A percentile compares a stretch with the other conserved stretches of the same genome.
phyloP scores from a whole-genome alignment of 1,140 invertebrate species.

The Drosophila busckii region DNA sequence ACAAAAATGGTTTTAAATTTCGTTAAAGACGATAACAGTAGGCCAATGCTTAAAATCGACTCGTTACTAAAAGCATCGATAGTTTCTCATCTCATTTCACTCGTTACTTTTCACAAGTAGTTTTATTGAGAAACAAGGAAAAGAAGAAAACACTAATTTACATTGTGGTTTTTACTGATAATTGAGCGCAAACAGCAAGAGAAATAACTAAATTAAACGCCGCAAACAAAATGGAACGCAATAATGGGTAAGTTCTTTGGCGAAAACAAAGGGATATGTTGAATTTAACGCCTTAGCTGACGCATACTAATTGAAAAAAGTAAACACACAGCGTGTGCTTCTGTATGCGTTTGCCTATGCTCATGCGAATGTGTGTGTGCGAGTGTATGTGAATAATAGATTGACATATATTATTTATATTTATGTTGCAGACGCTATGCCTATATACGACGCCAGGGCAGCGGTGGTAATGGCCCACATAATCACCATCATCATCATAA shows the following conservation, averaged over 20 bases:
- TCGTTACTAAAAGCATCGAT: no score
- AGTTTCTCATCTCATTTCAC: no score
- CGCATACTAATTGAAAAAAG: slow-evolving; percentile 39
- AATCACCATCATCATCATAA: slow-evolving; percentile 61
- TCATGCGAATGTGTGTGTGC: slow-evolving; percentile 3
- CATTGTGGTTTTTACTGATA: slow-evolving; percentile 52
- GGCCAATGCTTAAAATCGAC: no score
- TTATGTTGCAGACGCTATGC: slow-evolving; percentile 55
- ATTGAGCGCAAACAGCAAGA: slow-evolving; percentile 38
- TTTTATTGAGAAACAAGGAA: no score
- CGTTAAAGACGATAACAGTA: no score
- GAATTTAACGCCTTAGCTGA: slow-evolving; percentile 1
- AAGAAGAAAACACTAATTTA: no score
- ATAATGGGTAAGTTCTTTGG: slow-evolving; percentile 56
- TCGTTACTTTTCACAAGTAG: no score
- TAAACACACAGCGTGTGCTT: slow-evolving; percentile 17
- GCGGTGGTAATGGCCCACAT: slow-evolving; percentile 45
- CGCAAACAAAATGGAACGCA: slow-evolving; percentile 57
- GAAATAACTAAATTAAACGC: slow-evolving; percentile 28
- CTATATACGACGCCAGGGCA: slow-evolving; percentile 65
- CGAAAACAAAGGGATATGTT: background rate
- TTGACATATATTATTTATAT: slow-evolving; percentile 10
- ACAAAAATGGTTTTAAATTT: no score
- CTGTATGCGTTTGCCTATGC: background rate
- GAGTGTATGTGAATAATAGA: slow-evolving; percentile 14